These are phyloP conservation scores for Colostygia pectinataria DNA, from an alignment of 2,888 invertebrate species.

Conservation along the genomic window DNA sequence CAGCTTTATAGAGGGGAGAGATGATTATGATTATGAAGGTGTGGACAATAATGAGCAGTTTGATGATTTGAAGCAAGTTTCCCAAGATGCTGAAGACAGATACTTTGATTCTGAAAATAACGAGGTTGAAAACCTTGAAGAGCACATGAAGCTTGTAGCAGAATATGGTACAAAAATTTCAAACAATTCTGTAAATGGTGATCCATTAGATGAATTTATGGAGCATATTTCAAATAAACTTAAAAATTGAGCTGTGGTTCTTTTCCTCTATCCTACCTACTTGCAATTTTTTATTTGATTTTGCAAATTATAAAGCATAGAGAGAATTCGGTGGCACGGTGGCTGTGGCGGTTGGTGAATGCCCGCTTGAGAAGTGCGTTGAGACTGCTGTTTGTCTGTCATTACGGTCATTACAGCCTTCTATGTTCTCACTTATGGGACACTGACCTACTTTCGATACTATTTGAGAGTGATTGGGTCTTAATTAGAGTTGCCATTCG, in stretches of 20 bases:
- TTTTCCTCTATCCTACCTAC: neutral
- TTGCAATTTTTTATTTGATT: neutral
- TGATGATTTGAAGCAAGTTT: conserved; percentile 86
- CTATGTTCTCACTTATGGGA: too few species aligned
- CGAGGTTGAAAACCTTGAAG: conserved; percentile 74
- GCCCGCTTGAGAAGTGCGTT: too few species aligned
- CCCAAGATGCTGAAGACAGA: conserved; percentile 93
- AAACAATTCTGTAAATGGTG: conserved; percentile 63
- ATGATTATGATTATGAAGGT: conserved; percentile 92
- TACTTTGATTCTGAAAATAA: conserved; percentile 94
- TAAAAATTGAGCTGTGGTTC: conserved; percentile 22
- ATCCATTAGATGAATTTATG: conserved; percentile 90
- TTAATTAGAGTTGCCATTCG: too few species aligned
- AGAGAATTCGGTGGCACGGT: too few species aligned
- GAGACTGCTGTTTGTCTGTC: too few species aligned
- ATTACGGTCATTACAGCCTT: too few species aligned
- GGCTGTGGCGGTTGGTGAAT: too few species aligned
- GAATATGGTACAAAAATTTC: conserved; percentile 57
- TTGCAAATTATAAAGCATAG: too few species aligned
- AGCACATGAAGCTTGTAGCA: conserved; percentile 66
- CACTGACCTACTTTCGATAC: too few species aligned
- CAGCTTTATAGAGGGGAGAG: conserved; percentile 91
- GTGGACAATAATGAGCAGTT: conserved; percentile 92
- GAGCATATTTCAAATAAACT: conserved; percentile 72
- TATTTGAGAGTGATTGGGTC: too few species aligned